Evolutionary conservation across 2,113 vertebrate species (phyloP).

Genomic region (Eurypyga helias): DNA sequence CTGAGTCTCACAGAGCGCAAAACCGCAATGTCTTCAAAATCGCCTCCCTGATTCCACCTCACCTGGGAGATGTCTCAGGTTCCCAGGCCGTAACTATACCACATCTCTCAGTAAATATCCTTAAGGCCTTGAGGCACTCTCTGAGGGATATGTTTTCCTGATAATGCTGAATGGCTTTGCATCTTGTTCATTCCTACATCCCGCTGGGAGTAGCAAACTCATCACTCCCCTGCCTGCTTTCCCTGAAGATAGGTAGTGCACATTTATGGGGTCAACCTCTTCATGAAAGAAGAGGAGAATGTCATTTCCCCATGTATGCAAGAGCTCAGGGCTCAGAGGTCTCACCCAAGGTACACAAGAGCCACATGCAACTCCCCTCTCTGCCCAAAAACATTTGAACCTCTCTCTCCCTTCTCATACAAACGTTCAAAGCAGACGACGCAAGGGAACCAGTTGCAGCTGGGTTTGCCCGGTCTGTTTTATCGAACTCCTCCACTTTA

Average conservation of each 20-base stretch:
- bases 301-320: background rate
- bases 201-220: background rate
- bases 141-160: background rate
- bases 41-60: background rate
- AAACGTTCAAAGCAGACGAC: background rate
- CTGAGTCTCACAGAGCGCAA: background rate
- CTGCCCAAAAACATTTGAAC: background rate
- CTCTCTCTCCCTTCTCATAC: background rate
- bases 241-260: background rate
- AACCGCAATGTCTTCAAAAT: background rate
- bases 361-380: background rate
- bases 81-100: background rate
- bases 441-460: background rate
- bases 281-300: background rate
- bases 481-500: background rate
- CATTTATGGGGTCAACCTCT: rapidly evolving
- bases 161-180: background rate
- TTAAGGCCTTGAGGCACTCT: background rate
- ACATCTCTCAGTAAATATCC: background rate
- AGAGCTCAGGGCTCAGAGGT: background rate
- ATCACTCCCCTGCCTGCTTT: background rate
- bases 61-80: background rate
- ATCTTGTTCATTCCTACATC: background rate
- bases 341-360: background rate
- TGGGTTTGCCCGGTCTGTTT: background rate